Evolutionary conservation across 2,797 vertebrate species (phyloP), one percentile per base, ranked within the genome.

Genomic region (Syndactyla subalaris): DNA sequence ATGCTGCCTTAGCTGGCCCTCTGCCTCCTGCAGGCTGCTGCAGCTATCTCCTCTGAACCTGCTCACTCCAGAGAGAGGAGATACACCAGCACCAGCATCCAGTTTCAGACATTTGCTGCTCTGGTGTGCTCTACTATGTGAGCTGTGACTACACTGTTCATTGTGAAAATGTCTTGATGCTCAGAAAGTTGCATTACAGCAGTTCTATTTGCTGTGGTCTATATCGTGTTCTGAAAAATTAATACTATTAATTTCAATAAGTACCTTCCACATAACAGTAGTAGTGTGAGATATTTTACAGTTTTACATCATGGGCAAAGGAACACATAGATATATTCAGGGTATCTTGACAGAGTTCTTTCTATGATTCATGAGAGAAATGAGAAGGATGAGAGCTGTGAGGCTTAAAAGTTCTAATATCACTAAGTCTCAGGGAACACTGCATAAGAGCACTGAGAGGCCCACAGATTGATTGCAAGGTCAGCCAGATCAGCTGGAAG

Each of bases 391-490:
- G 49, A 93, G 70, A 77, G 39, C 29, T 92, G 68, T 21, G 39
- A 92, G 70, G 62, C 48, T 92, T 91, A 78, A 85, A 89, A 91
- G 76, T 81, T 80, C 72, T 88, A 48, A 58, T 92, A 84, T 49
- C 68, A 78, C 63, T 48, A 41, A 83, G 19, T 19, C 49, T 70
- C 68, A 55, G 46, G 46, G 68, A n/a, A 32, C 20, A 23, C 20
- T 71, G n/a, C 46, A 84, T 61, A 74, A 79, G 43, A 79, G 54
- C 46, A 29, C 34, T n/a, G 54, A 83, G 14, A 65, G 7, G 14
- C 41, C 19, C 27, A 18, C 14, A 54, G 75, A 74, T 41, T 45
- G n/a, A 80, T 88, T 83, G 66, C 20, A 78, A 73, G 72, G 62
- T 88, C 81, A 92, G 32, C 4, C 29, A 77, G 39, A 49, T 49